A percentile compares a stretch with the other conserved stretches of the same genome.
phyloP scores from a whole-genome alignment of 2,888 invertebrate species.

The Odontocolon sp. region DNA sequence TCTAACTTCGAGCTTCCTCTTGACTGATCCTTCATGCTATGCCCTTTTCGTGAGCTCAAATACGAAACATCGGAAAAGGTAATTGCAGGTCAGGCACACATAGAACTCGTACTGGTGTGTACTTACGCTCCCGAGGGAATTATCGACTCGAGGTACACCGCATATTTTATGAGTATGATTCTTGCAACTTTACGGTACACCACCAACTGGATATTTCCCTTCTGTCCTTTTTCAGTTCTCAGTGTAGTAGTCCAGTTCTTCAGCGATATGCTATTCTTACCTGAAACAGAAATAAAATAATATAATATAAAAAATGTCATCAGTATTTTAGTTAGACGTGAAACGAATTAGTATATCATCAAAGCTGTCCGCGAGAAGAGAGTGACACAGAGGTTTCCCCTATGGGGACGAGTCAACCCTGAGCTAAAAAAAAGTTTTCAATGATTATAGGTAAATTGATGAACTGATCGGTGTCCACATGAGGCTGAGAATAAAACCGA shows the following conservation, averaged over 20 bases:
- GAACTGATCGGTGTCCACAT: no score
- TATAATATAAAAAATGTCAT: no score
- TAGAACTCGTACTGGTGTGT: constrained; percentile 1
- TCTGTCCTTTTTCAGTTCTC: constrained; percentile 20
- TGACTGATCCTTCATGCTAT: neutral
- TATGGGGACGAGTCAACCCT: no score
- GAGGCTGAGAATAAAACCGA: no score
- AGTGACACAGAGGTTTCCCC: no score
- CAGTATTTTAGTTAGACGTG: no score
- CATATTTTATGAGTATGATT: constrained; percentile 34
- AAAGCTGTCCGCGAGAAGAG: no score
- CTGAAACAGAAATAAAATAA: constrained; percentile 58
- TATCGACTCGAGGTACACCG: constrained; percentile 27
- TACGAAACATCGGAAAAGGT: constrained; percentile 26
- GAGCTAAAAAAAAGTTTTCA: no score
- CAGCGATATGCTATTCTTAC: constrained; percentile 38
- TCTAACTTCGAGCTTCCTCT: neutral
- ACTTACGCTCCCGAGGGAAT: constrained; percentile 36
- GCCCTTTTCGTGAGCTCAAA: neutral
- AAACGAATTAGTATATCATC: no score
- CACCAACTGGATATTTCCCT: constrained; percentile 4
- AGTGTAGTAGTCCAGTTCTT: neutral
- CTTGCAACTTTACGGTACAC: neutral
- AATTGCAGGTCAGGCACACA: constrained; percentile 32
- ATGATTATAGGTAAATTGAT: no score